phyloP scores from a whole-genome alignment of 2,888 invertebrate species.

The Drosophila mimetica region DNA sequence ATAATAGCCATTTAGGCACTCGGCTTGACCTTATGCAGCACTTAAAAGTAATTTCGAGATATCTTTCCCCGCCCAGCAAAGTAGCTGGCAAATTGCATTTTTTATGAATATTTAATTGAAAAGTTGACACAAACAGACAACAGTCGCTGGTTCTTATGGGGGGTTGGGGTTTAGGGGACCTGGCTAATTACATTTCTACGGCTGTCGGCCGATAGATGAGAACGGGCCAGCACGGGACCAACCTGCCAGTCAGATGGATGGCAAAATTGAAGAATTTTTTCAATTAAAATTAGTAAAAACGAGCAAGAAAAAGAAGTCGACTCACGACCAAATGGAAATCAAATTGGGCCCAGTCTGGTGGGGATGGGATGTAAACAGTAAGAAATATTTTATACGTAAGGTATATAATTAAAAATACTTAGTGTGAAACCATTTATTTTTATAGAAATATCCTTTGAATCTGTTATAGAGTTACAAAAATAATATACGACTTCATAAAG shows the following conservation, averaged over 20 bases:
- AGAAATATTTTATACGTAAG: too few species aligned
- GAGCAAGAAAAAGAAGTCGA: slow-evolving; percentile 15
- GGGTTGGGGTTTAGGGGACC: background rate
- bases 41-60: slow-evolving; percentile 73
- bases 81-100: slow-evolving; percentile 73
- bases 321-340: slow-evolving; percentile 66
- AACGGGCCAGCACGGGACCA: slow-evolving; percentile 12
- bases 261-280: slow-evolving; percentile 79
- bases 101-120: slow-evolving; percentile 75
- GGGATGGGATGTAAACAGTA: background rate
- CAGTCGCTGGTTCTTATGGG: slow-evolving; percentile 17
- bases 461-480: too few species aligned
- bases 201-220: slow-evolving; percentile 52
- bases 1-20: slow-evolving; percentile 56
- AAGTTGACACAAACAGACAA: slow-evolving; percentile 64
- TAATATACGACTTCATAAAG: too few species aligned
- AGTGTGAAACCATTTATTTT: background rate
- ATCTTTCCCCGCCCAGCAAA: slow-evolving; percentile 39
- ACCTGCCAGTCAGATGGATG: slow-evolving; percentile 62
- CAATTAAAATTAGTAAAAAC: slow-evolving; percentile 71
- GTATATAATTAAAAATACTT: too few species aligned
- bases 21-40: slow-evolving; percentile 62
- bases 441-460: too few species aligned
- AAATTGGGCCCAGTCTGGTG: slow-evolving; percentile 32
- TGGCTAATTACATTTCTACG: slow-evolving; percentile 74